Percentiles rank a stretch among this genome's conserved stretches.
These are phyloP conservation scores for Dasysyrphus tricinctus DNA, from an alignment of 2,888 invertebrate genomes.

Conservation along the genomic window DNA sequence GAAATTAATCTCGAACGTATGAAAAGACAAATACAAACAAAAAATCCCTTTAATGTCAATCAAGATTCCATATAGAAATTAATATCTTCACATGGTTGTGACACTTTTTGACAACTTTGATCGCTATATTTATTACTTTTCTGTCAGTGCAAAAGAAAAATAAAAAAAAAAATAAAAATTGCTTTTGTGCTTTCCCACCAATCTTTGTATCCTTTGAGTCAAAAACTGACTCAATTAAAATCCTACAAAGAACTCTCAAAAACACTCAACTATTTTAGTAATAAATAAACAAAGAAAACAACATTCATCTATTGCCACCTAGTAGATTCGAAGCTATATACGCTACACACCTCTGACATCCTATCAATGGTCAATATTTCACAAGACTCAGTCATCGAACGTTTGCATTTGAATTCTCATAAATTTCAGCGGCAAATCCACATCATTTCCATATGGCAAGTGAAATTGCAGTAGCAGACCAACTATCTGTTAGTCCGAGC, in stretches of 20 bases:
- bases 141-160: not conserved
- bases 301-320: constrained; percentile 1
- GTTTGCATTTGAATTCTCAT: constrained; percentile 33
- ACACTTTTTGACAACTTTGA: not conserved
- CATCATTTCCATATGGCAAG: not conserved
- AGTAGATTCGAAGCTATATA: not conserved
- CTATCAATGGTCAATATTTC: constrained; percentile 19
- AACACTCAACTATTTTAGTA: not conserved
- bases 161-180: not conserved
- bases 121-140: not conserved
- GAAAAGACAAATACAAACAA: not conserved
- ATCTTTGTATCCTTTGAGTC: not conserved
- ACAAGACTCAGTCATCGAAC: constrained; percentile 17
- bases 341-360: not conserved
- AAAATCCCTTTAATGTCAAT: not conserved
- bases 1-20: not conserved
- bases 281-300: constrained; percentile 6
- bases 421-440: constrained; percentile 21
- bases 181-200: not conserved
- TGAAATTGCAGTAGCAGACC: constrained; percentile 30
- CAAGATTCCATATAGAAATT: not conserved
- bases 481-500: constrained; percentile 27
- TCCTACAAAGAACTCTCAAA: constrained; percentile 8
- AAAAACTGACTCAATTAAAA: constrained; percentile 9
- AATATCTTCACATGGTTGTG: not conserved